Conservation (phyloP, 2,113 vertebrate genomes). For the Echinops telfairi region DNA sequence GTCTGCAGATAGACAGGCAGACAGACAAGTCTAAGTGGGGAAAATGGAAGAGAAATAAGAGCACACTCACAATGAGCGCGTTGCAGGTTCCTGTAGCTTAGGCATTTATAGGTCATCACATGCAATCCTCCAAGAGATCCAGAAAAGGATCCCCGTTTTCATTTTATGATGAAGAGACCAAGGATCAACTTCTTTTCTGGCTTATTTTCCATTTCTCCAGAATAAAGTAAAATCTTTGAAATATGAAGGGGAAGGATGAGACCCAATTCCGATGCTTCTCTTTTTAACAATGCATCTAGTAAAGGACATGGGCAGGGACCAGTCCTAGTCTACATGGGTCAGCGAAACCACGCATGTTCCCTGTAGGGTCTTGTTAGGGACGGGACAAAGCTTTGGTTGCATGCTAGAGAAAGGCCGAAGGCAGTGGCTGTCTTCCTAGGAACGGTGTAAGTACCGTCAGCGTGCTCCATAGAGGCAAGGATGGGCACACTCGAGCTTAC, state of each 20-base stretch:
- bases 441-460: too few species aligned
- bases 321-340: background rate
- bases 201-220: background rate
- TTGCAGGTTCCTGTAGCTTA: background rate
- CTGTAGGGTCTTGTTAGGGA: background rate
- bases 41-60: background rate
- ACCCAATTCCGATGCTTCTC: background rate
- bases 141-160: background rate
- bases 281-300: background rate
- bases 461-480: too few species aligned
- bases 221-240: background rate
- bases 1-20: too few species aligned
- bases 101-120: background rate
- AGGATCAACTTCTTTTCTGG: background rate
- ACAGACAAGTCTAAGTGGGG: background rate
- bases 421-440: background rate
- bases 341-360: background rate
- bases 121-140: background rate
- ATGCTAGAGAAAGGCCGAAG: background rate
- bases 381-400: background rate
- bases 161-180: background rate
- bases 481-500: too few species aligned
- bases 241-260: background rate
- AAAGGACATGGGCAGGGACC: background rate
- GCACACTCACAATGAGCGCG: background rate